These are phyloP conservation scores for Eudasyphora cyanicolor DNA, from an alignment of 2,888 invertebrate species.

Conservation along the genomic window DNA sequence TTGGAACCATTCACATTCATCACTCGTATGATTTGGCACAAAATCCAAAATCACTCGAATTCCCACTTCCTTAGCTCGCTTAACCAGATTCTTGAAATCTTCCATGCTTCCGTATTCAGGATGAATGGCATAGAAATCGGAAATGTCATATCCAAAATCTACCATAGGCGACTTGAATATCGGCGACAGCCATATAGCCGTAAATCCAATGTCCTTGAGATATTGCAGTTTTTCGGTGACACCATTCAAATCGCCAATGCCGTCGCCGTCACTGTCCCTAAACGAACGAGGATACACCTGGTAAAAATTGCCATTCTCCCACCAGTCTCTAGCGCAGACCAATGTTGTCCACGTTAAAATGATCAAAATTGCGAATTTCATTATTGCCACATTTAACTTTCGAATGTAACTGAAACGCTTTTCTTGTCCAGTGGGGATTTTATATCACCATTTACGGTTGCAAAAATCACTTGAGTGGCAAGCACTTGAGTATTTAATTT, in stretches of 20 bases:
- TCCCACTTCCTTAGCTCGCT: conserved; percentile 79
- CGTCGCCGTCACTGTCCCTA: conserved; percentile 87
- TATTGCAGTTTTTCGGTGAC: conserved; percentile 81
- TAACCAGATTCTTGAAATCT: conserved; percentile 84
- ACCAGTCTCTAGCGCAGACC: conserved; percentile 68
- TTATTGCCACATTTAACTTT: neutral
- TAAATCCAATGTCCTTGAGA: conserved; percentile 84
- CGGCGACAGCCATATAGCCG: conserved; percentile 86
- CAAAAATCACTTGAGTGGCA: neutral
- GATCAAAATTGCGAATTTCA: conserved; percentile 34
- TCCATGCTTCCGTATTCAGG: conserved; percentile 85
- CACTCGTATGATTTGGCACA: conserved; percentile 86
- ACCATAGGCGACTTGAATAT: conserved; percentile 83
- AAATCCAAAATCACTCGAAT: conserved; percentile 82
- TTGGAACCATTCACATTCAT: conserved; percentile 88
- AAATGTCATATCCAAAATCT: conserved; percentile 89
- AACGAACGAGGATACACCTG: conserved; percentile 89
- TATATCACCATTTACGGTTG: neutral
- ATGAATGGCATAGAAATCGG: conserved; percentile 85
- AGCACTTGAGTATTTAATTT: conserved; percentile 34
- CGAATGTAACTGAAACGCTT: conserved; percentile 3
- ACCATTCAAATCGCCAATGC: conserved; percentile 83
- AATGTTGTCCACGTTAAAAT: neutral
- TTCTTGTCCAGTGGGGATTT: neutral
- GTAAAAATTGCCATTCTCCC: conserved; percentile 81